Evolutionary conservation across 1,140 invertebrate genomes (phyloP).

Genomic region (Eumaeus atala): DNA sequence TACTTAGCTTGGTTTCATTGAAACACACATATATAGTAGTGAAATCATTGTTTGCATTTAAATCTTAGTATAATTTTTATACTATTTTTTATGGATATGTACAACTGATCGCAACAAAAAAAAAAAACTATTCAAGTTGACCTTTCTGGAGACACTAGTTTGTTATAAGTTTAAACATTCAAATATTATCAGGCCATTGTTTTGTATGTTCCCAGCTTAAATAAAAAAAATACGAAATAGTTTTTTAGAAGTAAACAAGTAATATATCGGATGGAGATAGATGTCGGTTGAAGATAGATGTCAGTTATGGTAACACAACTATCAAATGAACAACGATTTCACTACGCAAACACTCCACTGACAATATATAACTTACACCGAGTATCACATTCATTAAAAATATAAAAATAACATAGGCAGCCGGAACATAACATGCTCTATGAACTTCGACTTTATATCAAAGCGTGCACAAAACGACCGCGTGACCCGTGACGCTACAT

Average conservation of each 20-base stretch:
- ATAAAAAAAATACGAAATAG: background rate
- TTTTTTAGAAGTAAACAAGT: background rate
- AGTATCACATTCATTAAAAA: conserved; percentile 22
- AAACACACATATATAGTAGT: background rate
- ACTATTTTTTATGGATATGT: too few species aligned
- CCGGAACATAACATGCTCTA: background rate
- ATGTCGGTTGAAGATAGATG: too few species aligned
- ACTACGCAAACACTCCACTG: background rate
- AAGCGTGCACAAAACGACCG: too few species aligned
- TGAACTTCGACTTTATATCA: too few species aligned
- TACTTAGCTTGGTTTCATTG: too few species aligned
- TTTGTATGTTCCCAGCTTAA: background rate
- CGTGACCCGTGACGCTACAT: too few species aligned
- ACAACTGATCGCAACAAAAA: background rate
- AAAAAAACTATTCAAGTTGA: background rate
- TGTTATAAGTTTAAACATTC: too few species aligned
- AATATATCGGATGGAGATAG: too few species aligned
- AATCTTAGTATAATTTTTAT: too few species aligned
- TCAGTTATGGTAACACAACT: background rate
- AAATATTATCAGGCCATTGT: too few species aligned
- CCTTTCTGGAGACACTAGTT: too few species aligned
- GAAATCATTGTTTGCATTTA: background rate
- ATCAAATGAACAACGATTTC: background rate
- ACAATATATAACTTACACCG: conserved; percentile 10
- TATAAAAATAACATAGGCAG: conserved; percentile 14